Base-by-base conservation (phyloP, 2,888 invertebrate species). In the Seladonia tumulorum region DNA sequence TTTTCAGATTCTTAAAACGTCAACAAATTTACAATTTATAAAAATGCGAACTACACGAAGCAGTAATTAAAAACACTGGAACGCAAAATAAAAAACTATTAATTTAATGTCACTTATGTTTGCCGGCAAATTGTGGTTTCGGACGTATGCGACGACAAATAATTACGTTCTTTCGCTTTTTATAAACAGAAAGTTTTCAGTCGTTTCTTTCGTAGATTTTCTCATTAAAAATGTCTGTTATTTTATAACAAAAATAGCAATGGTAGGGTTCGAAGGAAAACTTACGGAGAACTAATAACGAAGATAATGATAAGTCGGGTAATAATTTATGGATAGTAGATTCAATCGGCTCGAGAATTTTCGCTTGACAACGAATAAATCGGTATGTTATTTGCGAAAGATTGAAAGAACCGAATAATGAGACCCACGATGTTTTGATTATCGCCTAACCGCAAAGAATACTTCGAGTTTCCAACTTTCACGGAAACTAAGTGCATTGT, bases 351-450 rank as follows among this genome's bases (percentile, higher is more conserved):
- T 66, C 5, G 16, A 4, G 45, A 47, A 76, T 29, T 47, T 47
- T 47, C 8, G 47, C 47, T 47, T 2, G 5, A n/a, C 8, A 68
- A 68, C 16, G 18, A 57, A 29, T 18, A 25, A 70, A 53, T n/a
- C n/a, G 53, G 49, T 18, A 42, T 25, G 39, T 49, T 42, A 39
- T 39, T 45, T 29, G 60, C 76, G 60, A 53, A 77, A 76, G 42
- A 35, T 57, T 35, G 53, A 86, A 57, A 73, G 47, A 49, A 47
- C 22, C 10, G 14, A 29, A 81, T 45, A 63, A 80, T 42, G 77
- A 75, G 75, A 79, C 87, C 81, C 87, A 76, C 87, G 71, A 53
- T 42, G 76, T 76, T 83, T 87, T 74, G 47, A 87, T 87, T 87
- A 83, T 70, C 78, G 78, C 16, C 35, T 47, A 81, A 87, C 87